These are phyloP conservation scores for Bicyclus anynana DNA, from an alignment of 1,140 invertebrate species.

Conservation along the genomic window DNA sequence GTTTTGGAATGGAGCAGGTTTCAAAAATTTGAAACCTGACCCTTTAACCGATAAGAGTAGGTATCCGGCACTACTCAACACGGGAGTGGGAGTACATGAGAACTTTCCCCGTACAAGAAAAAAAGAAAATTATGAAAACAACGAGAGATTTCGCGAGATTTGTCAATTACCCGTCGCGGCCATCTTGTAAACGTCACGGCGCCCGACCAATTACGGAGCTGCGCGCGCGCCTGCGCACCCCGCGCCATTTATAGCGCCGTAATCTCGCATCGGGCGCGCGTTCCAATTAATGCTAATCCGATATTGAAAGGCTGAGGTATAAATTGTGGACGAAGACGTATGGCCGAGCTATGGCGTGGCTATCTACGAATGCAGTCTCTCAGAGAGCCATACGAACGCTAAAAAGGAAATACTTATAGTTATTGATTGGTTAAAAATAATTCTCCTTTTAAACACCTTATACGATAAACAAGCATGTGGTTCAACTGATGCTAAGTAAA, in stretches of 20 bases:
- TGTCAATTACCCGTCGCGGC: neutral
- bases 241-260: neutral
- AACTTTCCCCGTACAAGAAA: too few species aligned
- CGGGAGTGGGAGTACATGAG: too few species aligned
- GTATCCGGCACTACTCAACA: too few species aligned
- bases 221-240: neutral
- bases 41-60: too few species aligned
- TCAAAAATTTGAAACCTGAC: too few species aligned
- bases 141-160: neutral
- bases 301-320: neutral
- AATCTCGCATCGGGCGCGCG: neutral
- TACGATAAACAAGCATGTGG: too few species aligned
- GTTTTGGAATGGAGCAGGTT: too few species aligned
- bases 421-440: too few species aligned
- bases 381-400: neutral
- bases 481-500: too few species aligned
- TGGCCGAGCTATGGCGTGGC: neutral
- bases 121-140: neutral
- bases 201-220: neutral
- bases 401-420: too few species aligned
- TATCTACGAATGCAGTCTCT: neutral
- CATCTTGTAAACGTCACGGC: neutral
- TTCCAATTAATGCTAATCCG: neutral
- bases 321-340: neutral
- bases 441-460: too few species aligned